A percentile compares a stretch with the other conserved stretches of the same genome.
phyloP scores from a whole-genome alignment of 2,113 vertebrate genomes.

The Caranx ignobilis region DNA sequence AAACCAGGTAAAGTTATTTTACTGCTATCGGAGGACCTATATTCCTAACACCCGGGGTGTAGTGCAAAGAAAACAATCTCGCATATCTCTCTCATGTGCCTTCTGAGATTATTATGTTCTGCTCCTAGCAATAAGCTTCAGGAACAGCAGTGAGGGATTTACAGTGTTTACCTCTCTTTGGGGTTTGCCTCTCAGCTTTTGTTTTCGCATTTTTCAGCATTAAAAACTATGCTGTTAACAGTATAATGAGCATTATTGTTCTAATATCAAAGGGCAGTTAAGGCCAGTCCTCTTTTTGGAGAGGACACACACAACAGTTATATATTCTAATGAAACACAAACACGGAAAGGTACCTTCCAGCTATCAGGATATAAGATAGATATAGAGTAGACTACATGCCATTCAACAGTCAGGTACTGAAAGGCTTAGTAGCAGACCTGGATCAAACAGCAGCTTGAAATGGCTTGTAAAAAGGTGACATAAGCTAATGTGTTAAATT shows the following conservation, averaged over 20 bases:
- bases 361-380: background rate
- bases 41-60: background rate
- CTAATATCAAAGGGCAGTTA: no score
- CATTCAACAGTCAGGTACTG: conserved; percentile 1
- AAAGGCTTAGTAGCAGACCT: background rate
- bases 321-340: no score
- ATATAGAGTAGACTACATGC: background rate
- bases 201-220: no score
- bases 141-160: background rate
- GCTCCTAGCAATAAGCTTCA: background rate
- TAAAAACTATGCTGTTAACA: no score
- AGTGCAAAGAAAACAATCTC: background rate
- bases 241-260: no score
- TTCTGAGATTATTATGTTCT: background rate
- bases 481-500: background rate
- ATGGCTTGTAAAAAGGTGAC: background rate
- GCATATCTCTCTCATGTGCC: background rate
- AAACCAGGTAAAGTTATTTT: background rate
- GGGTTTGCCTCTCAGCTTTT: background rate
- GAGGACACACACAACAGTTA: no score
- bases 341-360: background rate
- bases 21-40: background rate
- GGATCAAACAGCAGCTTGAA: background rate
- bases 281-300: no score
- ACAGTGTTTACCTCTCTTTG: background rate